A percentile compares a stretch with the other conserved stretches of the same genome.
phyloP scores from a whole-genome alignment of 2,797 vertebrate genomes.

The Megalops cyprinoides region DNA sequence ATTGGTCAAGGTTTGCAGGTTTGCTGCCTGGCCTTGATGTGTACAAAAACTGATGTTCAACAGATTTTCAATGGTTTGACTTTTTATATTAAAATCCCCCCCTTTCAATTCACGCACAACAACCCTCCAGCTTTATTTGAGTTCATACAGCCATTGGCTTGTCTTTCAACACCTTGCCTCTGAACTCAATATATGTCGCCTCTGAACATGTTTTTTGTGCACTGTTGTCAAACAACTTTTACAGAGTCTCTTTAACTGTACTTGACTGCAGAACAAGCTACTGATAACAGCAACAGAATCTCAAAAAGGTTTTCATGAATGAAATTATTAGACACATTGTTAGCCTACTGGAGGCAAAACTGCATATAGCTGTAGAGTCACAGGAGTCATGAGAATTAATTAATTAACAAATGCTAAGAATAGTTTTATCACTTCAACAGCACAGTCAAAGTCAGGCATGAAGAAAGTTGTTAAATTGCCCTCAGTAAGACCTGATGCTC shows the following conservation, averaged over 20 bases:
- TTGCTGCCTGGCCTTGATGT: background rate
- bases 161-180: background rate
- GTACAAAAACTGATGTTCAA: background rate
- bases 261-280: too few relatives aligned
- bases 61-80: background rate
- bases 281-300: background rate
- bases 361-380: background rate
- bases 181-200: background rate
- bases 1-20: background rate
- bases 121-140: background rate
- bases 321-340: background rate
- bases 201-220: background rate
- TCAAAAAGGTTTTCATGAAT: background rate
- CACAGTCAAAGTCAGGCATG: too few relatives aligned
- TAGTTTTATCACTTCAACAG: background rate
- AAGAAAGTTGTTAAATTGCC: too few relatives aligned
- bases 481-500: too few relatives aligned
- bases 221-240: background rate
- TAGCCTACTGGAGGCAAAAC: too few relatives aligned
- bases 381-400: too few relatives aligned
- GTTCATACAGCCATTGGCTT: background rate
- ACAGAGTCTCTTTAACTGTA: too few relatives aligned
- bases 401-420: too few relatives aligned
- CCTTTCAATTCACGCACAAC: background rate
- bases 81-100: background rate